phyloP scores from a whole-genome alignment of 2,888 invertebrate species.

The Laspeyria flexula region DNA sequence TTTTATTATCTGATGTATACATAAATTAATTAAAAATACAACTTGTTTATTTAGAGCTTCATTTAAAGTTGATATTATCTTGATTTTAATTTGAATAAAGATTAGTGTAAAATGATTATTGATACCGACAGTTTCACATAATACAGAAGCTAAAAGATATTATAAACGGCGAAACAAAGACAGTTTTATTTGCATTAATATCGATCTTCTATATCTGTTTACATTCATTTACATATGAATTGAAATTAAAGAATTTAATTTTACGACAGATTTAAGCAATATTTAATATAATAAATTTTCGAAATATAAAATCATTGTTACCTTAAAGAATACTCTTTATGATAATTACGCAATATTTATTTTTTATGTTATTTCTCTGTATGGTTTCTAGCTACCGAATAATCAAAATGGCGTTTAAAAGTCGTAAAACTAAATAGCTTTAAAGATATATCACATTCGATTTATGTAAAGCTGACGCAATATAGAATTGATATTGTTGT shows the following conservation, averaged over 20 bases:
- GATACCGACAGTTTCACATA: conserved; percentile 4
- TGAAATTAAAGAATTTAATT: conserved; percentile 4
- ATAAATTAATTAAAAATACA: too few relatives aligned
- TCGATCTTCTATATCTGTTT: not conserved
- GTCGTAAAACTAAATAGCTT: conserved; percentile 44
- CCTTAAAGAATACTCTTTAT: conserved; percentile 12
- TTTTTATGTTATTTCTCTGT: conserved; percentile 47
- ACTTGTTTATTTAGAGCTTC: not conserved
- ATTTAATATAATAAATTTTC: not conserved
- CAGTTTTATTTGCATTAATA: conserved; percentile 8
- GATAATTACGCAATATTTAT: conserved; percentile 15
- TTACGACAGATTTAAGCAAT: conserved; percentile 10
- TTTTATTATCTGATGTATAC: too few relatives aligned
- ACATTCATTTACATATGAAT: conserved; percentile 18
- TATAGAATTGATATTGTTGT: conserved; percentile 17
- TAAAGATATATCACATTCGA: conserved; percentile 20
- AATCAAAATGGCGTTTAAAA: conserved; percentile 54
- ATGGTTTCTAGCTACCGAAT: conserved; percentile 59
- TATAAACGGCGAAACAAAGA: conserved; percentile 10
- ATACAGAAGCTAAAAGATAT: conserved; percentile 5
- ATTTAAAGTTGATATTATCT: conserved; percentile 11
- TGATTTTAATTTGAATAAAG: not conserved
- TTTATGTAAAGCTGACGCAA: conserved; percentile 13
- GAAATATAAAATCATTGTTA: conserved; percentile 14
- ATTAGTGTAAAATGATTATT: conserved; percentile 4